phyloP scores from a whole-genome alignment of 64 coral and sea anemone genomes.

The Montipora capricornis region DNA sequence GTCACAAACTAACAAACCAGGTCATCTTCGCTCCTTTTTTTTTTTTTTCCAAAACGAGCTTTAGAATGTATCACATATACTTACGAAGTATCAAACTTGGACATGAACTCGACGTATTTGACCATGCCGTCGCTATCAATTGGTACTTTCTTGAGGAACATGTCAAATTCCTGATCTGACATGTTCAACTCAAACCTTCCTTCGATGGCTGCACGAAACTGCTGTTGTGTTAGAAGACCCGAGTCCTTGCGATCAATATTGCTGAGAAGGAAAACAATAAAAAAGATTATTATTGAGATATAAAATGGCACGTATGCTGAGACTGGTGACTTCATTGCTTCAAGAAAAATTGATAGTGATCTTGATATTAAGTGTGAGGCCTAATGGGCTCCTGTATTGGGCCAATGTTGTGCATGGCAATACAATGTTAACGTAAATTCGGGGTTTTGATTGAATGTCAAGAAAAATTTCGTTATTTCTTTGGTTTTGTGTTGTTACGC shows the following conservation, averaged over 20 bases:
- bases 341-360: too few species aligned
- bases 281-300: neutral
- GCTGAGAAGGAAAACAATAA: conserved; percentile 22
- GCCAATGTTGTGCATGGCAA: too few species aligned
- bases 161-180: conserved; percentile 85
- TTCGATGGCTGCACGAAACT: conserved; percentile 97
- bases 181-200: conserved; percentile 95
- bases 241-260: conserved; percentile 93
- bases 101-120: conserved; percentile 97
- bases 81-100: conserved; percentile 98
- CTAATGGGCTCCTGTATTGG: too few species aligned
- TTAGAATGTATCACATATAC: neutral
- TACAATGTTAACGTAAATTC: too few species aligned
- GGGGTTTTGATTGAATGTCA: too few species aligned
- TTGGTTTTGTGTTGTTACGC: too few species aligned
- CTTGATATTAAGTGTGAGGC: too few species aligned
- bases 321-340: too few species aligned
- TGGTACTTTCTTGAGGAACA: conserved; percentile 81
- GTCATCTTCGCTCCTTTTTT: too few species aligned
- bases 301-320: neutral
- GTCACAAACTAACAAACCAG: too few species aligned
- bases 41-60: too few species aligned
- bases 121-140: conserved; percentile 95
- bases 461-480: too few species aligned
- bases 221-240: conserved; percentile 93